These are phyloP conservation scores for Zalophus californianus DNA, from an alignment of 2,797 vertebrate species.

Conservation along the genomic window DNA sequence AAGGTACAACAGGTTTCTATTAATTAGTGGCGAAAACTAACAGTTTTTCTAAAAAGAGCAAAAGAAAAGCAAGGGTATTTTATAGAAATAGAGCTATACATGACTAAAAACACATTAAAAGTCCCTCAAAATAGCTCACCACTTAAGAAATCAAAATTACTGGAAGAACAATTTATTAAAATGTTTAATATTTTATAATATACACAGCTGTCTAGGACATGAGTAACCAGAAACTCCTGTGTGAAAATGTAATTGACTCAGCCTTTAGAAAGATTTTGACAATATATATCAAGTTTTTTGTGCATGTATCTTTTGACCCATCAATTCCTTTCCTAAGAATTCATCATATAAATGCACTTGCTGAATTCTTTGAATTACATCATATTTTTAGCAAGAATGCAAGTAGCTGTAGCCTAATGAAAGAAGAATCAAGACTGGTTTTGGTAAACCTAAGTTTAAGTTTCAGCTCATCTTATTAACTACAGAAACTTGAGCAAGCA, in stretches of 20 bases:
- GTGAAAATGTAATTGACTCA: background rate
- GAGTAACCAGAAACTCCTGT: background rate
- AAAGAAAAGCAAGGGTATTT: background rate
- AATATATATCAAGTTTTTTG: background rate
- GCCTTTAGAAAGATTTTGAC: background rate
- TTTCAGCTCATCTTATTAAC: background rate
- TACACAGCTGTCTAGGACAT: background rate
- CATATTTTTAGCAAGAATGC: background rate
- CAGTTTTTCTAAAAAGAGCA: background rate
- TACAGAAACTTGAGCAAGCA: background rate
- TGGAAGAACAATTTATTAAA: background rate
- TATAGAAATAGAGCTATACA: background rate
- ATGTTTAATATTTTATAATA: background rate
- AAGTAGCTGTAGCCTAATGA: background rate
- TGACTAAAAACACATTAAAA: background rate
- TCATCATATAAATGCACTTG: background rate
- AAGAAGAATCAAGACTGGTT: background rate
- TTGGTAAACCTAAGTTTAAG: background rate
- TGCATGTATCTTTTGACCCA: background rate
- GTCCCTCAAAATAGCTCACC: background rate
- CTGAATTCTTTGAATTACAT: background rate
- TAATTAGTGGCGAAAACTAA: background rate
- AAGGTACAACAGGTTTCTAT: background rate
- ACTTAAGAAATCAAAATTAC: slow-evolving; percentile 35
- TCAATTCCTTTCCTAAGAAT: background rate